Base-by-base conservation (phyloP, 2,113 vertebrate genomes). In the Amblyopsis rosae region DNA sequence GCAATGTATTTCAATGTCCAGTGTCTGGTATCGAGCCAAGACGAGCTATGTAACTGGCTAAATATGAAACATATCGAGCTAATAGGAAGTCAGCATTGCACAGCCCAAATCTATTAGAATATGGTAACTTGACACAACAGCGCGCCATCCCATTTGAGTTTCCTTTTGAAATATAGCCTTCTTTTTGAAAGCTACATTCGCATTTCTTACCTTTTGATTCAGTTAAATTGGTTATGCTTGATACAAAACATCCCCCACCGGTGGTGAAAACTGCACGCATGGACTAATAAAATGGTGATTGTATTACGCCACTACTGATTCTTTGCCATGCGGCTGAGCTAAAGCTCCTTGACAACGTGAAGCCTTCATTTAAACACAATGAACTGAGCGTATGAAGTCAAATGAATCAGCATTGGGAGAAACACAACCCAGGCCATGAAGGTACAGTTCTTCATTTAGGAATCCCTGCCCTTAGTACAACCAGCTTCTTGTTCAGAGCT, bases 221-320 rank as follows among this genome's bases (percentile, higher is more conserved):
- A 8, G 61, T 63, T 63, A 26, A 26, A 62, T 62, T 48, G 46
- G 16, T 63, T 50, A 26, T 63, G 17, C 61, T 50, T 49, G 33
- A 63, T 50, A 17, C n/a, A 62, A 61, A 41, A 49, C 41, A 9
- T 11, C 17, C 45, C 15, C 33, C 35, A 35, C n/a, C 41, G 47
- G 47, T 6, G 60, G 17, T 62, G 16, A 41, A 16, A 62, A 41
- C 59, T 60, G 33, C 15, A 55, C 6, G 16, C 53, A 55, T 6
- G 26, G 26, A 58, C 10, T 7, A 15, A 17, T 32, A 19, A 58
- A 58, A 58, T 19, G 17, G 12, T 0, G 6, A 11, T 3, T 11
- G 3, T 50, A 50, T 50, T 55, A 13, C 16, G 7, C 7, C 15
- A 26, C 26, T n/a, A 55, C 16, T 55, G 53, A 17, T 55, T 17